Percentiles rank a stretch among this genome's conserved stretches.
These are phyloP conservation scores for Zenarchopterus dispar DNA, from an alignment of 2,797 vertebrate genomes.

Conservation along the genomic window DNA sequence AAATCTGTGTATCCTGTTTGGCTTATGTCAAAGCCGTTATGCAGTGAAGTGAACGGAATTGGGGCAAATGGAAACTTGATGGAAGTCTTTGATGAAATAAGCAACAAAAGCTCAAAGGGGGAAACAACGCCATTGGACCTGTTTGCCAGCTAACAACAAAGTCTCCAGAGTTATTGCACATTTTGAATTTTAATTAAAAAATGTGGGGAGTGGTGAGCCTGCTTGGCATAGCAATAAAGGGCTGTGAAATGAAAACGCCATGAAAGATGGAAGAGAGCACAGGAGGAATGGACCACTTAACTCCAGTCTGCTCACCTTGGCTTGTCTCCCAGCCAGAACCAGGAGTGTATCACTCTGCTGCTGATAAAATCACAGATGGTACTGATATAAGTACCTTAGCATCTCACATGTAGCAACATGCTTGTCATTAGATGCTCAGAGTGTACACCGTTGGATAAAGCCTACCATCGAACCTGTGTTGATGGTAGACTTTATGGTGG, in stretches of 20 bases:
- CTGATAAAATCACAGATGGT: conserved; percentile 66
- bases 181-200: conserved; percentile 83
- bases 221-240: conserved; percentile 75
- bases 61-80: conserved; percentile 55
- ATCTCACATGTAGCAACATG: conserved; percentile 59
- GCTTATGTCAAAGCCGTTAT: conserved; percentile 55
- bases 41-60: conserved; percentile 56
- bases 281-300: conserved; percentile 65
- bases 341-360: conserved; percentile 57
- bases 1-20: conserved; percentile 51
- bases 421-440: conserved; percentile 40
- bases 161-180: conserved; percentile 73
- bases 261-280: conserved; percentile 74
- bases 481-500: too few relatives aligned
- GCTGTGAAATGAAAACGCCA: conserved; percentile 72
- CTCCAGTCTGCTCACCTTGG: conserved; percentile 59
- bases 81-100: conserved; percentile 60
- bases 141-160: conserved; percentile 61
- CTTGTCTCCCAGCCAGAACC: conserved; percentile 46
- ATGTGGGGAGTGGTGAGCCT: conserved; percentile 53
- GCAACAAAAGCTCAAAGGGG: conserved; percentile 53
- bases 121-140: conserved; percentile 56
- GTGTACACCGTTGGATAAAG: conserved; percentile 25
- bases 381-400: conserved; percentile 46
- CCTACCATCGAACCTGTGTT: conserved; percentile 17